Evolutionary conservation across 1,140 invertebrate species (phyloP), one percentile per base, ranked within the genome.

Genomic region (Oryzaephilus surinamensis): DNA sequence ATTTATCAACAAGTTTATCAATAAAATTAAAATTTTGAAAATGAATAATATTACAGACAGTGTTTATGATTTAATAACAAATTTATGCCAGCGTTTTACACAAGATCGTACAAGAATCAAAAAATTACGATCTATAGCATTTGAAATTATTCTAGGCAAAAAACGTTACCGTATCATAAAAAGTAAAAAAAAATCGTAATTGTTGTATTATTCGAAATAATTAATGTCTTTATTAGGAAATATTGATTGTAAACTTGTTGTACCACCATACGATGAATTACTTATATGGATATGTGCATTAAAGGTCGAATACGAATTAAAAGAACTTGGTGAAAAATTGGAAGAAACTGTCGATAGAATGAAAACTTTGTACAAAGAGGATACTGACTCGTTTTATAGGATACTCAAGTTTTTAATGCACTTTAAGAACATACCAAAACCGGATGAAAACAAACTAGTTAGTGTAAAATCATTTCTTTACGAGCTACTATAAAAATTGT

Each of bases 211-310:
- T 36, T 53, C 50, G 49, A 37, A 11, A 52, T 46, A 38, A 21
- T 42, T 37, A 11, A 35, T 43, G 19, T 41, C 46, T 39, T 38
- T 51, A 16, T 41, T 51, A 38, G 47, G 42, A 13, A 53, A 60
- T 32, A 46, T 55, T 23, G 27, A 41, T 8, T 45, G 54, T 27
- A 54, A 56, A 32, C 48, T 60, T 26, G 27, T 55, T 28, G 50
- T 48, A 7, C 59, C 56, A 56, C 39, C 53, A 32, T 56, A 45
- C 46, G 27, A 21, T 51, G n/a, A 51, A 52, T 41, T 29, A 51
- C 26, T 37, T 51, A 37, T 13, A 12, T 7, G 48, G 56, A 21
- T 36, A 39, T 30, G 55, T 53, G 11, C n/a, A n/a, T n/a, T n/a
- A n/a, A n/a, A n/a, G n/a, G n/a, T n/a, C n/a, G n/a, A n/a, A n/a